A percentile compares a stretch with the other conserved stretches of the same genome.
These are phyloP conservation scores for Brevipalpus yothersi DNA, from an alignment of 1,140 invertebrate species.

Conservation along the genomic window DNA sequence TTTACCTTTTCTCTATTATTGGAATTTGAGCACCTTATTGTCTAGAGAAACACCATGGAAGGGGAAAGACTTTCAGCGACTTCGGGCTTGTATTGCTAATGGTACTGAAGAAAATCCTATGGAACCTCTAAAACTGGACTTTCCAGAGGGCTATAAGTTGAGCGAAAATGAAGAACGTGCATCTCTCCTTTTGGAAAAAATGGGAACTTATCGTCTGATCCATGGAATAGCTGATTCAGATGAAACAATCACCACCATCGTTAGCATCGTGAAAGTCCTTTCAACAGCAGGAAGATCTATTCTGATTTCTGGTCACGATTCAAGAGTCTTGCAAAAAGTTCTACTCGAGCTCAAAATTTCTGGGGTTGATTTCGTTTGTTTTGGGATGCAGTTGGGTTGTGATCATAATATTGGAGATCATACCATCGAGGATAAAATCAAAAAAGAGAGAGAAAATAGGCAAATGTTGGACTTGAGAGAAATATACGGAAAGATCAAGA, in stretches of 20 bases:
- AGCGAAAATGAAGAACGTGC: slow-evolving; percentile 54
- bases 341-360: slow-evolving; percentile 39
- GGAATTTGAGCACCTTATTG: no score
- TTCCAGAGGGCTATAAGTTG: slow-evolving; percentile 30
- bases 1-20: no score
- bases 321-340: slow-evolving; percentile 80
- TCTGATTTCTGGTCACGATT: slow-evolving; percentile 69
- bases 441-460: slow-evolving; percentile 15
- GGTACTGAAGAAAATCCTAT: slow-evolving; percentile 14
- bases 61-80: no score
- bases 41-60: no score
- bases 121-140: background rate
- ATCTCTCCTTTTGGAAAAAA: slow-evolving; percentile 42
- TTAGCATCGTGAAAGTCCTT: slow-evolving; percentile 54
- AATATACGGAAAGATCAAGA: slow-evolving; percentile 39
- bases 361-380: slow-evolving; percentile 31
- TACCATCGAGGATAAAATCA: slow-evolving; percentile 21
- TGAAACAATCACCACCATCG: slow-evolving; percentile 64
- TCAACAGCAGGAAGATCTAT: slow-evolving; percentile 42
- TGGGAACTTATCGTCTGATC: slow-evolving; percentile 54
- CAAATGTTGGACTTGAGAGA: slow-evolving; percentile 32
- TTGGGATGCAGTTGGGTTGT: slow-evolving; percentile 30
- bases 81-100: no score
- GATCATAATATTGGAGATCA: slow-evolving; percentile 27
- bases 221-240: slow-evolving; percentile 84